These are phyloP conservation scores for Drosophila prolongata DNA, from an alignment of 2,888 invertebrate species.

Conservation along the genomic window DNA sequence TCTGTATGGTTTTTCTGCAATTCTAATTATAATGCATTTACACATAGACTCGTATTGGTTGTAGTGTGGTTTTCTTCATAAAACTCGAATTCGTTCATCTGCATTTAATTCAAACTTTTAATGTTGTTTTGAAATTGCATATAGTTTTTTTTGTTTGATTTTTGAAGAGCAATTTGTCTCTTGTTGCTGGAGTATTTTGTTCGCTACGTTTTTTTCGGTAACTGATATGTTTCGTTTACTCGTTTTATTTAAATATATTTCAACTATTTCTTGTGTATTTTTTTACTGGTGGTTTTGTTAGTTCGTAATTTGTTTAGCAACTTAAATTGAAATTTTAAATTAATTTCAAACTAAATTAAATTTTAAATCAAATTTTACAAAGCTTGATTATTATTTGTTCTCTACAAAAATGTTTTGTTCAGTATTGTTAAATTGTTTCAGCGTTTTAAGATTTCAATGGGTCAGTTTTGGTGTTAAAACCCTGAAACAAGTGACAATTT, in stretches of 20 bases:
- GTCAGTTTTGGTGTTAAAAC: constrained; percentile 73
- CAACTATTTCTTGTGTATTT: constrained; percentile 33
- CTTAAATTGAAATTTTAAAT: constrained; percentile 5
- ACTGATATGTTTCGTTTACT: constrained; percentile 51
- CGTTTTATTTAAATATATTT: constrained; percentile 45
- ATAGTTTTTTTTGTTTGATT: constrained; percentile 66
- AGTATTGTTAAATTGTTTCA: constrained; percentile 70
- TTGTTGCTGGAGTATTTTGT: constrained; percentile 61
- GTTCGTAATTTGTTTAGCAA: constrained; percentile 8
- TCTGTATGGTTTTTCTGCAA: constrained; percentile 24
- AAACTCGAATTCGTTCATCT: constrained; percentile 25
- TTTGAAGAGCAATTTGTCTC: constrained; percentile 73
- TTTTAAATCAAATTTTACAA: neutral
- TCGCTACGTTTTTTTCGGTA: constrained; percentile 42
- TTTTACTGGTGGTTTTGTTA: constrained; percentile 25
- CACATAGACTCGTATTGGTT: constrained; percentile 36
- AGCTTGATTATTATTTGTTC: constrained; percentile 1
- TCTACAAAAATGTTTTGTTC: neutral
- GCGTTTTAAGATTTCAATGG: constrained; percentile 68
- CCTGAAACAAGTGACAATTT: constrained; percentile 73
- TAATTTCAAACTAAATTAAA: neutral
- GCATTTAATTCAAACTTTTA: constrained; percentile 45
- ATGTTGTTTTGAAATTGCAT: constrained; percentile 29
- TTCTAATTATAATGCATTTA: constrained; percentile 43
- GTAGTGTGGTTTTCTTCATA: constrained; percentile 29